These are phyloP conservation scores for Rhodinocichla rosea DNA, from an alignment of 2,113 vertebrate genomes.

Conservation along the genomic window DNA sequence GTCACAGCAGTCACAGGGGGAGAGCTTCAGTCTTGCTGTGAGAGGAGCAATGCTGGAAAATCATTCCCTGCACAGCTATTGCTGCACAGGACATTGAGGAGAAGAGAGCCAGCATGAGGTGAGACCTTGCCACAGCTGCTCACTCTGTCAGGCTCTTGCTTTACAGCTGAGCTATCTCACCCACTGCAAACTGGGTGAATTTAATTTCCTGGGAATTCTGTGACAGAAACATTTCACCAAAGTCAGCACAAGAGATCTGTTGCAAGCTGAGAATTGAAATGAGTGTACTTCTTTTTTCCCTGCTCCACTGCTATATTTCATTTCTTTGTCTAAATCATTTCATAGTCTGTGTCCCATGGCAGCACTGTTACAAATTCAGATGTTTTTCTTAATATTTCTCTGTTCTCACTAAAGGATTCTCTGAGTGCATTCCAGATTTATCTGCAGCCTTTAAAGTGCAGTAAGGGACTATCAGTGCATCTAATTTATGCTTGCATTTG, in stretches of 20 bases:
- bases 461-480: constrained; percentile 54
- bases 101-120: neutral
- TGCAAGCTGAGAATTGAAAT: neutral
- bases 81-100: fast-evolving
- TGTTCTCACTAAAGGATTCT: constrained; percentile 47
- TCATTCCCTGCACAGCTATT: neutral
- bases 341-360: neutral
- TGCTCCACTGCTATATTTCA: neutral
- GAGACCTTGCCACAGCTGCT: neutral
- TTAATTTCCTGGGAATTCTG: neutral
- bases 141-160: neutral
- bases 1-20: neutral
- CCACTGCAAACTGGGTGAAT: neutral
- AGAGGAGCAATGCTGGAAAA: neutral
- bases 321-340: neutral
- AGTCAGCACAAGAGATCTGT: neutral
- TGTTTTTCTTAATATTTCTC: constrained; percentile 28
- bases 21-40: neutral
- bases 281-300: neutral
- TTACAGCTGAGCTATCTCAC: neutral
- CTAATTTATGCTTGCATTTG: constrained; percentile 66
- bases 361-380: constrained; percentile 6
- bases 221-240: neutral
- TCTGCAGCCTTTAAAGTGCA: constrained; percentile 47
- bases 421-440: constrained; percentile 55